Evolutionary conservation across 2,113 vertebrate species (phyloP), one percentile per base, ranked within the genome.

Genomic region (Cheirogaleus medius): DNA sequence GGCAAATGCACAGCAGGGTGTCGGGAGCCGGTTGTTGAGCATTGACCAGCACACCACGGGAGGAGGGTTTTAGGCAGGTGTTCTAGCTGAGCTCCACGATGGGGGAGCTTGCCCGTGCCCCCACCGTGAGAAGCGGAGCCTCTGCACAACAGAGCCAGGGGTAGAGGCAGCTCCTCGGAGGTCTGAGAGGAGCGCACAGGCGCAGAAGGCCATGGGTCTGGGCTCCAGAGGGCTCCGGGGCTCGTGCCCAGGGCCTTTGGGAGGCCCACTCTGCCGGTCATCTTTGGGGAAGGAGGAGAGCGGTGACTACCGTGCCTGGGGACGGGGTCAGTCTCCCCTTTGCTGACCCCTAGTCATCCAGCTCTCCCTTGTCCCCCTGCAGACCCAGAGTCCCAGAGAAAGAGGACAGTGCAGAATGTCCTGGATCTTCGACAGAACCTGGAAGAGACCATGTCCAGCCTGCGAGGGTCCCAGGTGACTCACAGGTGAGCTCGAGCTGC

Each of bases 391-490:
- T 99, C 99, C 96, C 99, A 99, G 98, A 99, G 99, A 96, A 99
- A 99, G 98, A 99, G 99, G 90, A 99, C 99, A 0, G 99, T 99
- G 77, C 99, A 99, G 98, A 99, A 99, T 91, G 99, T 99, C 39
- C 98, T 99, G 97, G 99, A 99, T 98, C 99, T 99, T 69, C 99
- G 99, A 71, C 99, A 99, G 98, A 99, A 99, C 98, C 98, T 99
- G 98, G 99, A 99, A 96, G 99, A 99, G 96, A 99, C 99, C 96
- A 99, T 99, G 99, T 99, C 99, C 94, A 99, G 99, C 97, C 98
- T 99, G 78, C 99, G 99, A 94, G 99, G 99, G 71, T 99, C 99
- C 66, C 99, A 99, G 98, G 99, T 99, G 84, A 99, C 99, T 93
- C 99, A 99, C 99, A 99, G 99, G 99, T 99, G 93, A 98, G 98